Evolutionary conservation across 2,797 vertebrate genomes (phyloP).

Genomic region (Microctenopoma stevenorrisi): DNA sequence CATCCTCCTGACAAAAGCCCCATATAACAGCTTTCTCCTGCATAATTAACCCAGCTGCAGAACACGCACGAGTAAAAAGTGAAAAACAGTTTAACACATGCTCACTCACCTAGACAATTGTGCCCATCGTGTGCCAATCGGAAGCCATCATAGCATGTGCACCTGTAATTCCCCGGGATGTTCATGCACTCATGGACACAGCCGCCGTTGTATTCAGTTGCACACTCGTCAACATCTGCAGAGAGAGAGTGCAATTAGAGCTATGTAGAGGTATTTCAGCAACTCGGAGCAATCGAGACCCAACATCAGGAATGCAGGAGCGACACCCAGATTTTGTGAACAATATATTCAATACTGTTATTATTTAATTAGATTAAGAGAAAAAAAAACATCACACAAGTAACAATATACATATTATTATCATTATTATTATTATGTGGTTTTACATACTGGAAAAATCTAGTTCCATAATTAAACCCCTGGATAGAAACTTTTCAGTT

Average conservation of each 20-base stretch:
- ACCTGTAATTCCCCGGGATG: conserved; percentile 96
- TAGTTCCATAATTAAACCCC: no score
- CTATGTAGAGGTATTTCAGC: conserved; percentile 8
- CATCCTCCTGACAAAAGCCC: conserved; percentile 32
- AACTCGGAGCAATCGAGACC: conserved; percentile 2
- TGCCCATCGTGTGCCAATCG: conserved; percentile 95
- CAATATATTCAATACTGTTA: no score
- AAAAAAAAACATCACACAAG: no score
- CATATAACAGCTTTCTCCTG: conserved; percentile 8
- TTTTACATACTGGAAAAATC: neutral
- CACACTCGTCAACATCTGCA: conserved; percentile 80
- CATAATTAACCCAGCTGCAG: conserved; percentile 29
- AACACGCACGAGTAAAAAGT: neutral
- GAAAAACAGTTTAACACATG: neutral
- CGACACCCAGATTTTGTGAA: neutral
- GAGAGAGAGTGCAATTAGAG: conserved; percentile 11
- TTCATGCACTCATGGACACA: conserved; percentile 97
- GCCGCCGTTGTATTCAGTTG: conserved; percentile 87
- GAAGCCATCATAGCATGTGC: conserved; percentile 98
- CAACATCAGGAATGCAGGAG: neutral
- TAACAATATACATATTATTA: no score
- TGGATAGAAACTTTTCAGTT: neutral
- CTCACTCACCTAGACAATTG: conserved; percentile 95
- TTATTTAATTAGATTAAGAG: no score
- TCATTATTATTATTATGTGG: no score